A percentile compares a stretch with the other conserved stretches of the same genome.
Conservation (phyloP, 2,888 invertebrate genomes). For the Itoplectis maculator region DNA sequence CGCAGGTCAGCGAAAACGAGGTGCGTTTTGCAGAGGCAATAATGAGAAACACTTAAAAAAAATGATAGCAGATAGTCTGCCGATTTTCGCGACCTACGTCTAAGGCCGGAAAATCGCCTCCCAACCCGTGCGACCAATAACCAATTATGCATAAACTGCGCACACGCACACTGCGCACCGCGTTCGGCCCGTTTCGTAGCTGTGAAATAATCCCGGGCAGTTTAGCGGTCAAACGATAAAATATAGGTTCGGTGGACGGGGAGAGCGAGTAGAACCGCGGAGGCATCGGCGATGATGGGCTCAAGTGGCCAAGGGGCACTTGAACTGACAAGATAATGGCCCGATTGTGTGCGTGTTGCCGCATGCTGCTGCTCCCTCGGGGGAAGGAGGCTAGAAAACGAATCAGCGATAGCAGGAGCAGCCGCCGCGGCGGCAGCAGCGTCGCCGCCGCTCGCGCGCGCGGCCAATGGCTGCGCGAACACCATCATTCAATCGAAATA, state of each 20-base stretch:
- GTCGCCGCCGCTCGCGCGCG: slow-evolving; percentile 53
- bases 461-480: slow-evolving; percentile 68
- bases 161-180: too few species aligned
- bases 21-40: too few species aligned
- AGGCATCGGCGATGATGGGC: slow-evolving; percentile 74
- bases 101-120: too few species aligned
- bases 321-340: slow-evolving; percentile 81
- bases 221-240: slow-evolving; percentile 24
- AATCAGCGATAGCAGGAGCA: slow-evolving; percentile 71
- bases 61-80: too few species aligned
- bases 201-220: slow-evolving; percentile 9
- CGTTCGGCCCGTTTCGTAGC: too few species aligned
- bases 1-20: too few species aligned
- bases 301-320: slow-evolving; percentile 80
- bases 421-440: slow-evolving; percentile 43
- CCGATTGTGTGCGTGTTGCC: slow-evolving; percentile 78
- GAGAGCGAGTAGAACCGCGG: slow-evolving; percentile 48
- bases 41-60: too few species aligned
- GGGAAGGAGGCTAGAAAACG: slow-evolving; percentile 74
- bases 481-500: slow-evolving; percentile 82
- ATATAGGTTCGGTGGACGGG: slow-evolving; percentile 36
- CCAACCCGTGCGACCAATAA: too few species aligned
- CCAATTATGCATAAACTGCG: too few species aligned
- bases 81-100: too few species aligned
- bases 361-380: slow-evolving; percentile 36